Percentiles rank a stretch among this genome's conserved stretches.
Conservation (phyloP, 2,888 invertebrate species). For the Hylaea fasciaria region DNA sequence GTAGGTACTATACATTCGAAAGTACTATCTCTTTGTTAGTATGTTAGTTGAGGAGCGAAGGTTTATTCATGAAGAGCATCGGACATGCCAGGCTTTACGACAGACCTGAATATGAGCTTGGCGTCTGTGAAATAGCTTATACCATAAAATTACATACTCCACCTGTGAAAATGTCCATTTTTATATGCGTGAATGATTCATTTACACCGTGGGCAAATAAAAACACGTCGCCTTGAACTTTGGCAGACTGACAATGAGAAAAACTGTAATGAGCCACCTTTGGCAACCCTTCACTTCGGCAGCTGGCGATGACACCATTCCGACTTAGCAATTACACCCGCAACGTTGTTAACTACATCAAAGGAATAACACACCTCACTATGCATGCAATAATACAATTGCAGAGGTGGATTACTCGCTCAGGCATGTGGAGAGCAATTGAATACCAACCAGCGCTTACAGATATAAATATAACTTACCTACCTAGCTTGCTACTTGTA, state of each 20-base stretch:
- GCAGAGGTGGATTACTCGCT: neutral
- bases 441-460: neutral
- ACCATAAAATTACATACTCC: slow-evolving; percentile 11
- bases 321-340: slow-evolving; percentile 29
- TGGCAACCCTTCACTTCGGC: slow-evolving; percentile 72
- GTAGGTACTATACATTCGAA: too few species aligned
- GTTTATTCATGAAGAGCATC: too few species aligned
- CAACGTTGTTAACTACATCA: slow-evolving; percentile 8
- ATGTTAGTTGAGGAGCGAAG: too few species aligned
- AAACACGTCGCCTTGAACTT: slow-evolving; percentile 67
- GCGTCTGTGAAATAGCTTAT: neutral
- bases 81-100: too few species aligned
- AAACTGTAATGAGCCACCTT: slow-evolving; percentile 66
- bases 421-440: neutral
- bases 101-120: neutral
- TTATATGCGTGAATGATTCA: slow-evolving; percentile 30
- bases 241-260: slow-evolving; percentile 66
- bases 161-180: slow-evolving; percentile 30
- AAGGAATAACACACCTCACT: slow-evolving; percentile 5
- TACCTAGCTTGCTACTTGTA: neutral
- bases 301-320: slow-evolving; percentile 65
- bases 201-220: slow-evolving; percentile 38
- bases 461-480: too few species aligned
- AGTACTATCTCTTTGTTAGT: too few species aligned
- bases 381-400: neutral